These are phyloP conservation scores for Ictidomys tridecemlineatus DNA, from an alignment of 2,113 vertebrate species.

Conservation along the genomic window DNA sequence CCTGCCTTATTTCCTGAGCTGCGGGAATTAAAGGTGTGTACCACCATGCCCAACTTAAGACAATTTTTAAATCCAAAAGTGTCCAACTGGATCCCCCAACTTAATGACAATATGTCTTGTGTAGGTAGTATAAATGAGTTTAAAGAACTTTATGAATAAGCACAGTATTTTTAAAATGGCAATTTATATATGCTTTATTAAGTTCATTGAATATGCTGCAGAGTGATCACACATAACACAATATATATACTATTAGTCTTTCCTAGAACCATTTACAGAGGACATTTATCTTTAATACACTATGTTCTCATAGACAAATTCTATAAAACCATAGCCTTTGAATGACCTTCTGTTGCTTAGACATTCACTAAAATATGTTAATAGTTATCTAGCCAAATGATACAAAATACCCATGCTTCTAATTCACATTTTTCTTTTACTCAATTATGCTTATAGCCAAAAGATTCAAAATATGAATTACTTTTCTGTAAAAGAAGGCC, in stretches of 20 bases:
- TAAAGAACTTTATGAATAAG: not conserved
- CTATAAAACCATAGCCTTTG: not conserved
- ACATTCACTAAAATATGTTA: not conserved
- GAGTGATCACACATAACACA: not conserved
- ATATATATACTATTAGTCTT: not conserved
- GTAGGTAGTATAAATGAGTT: not conserved
- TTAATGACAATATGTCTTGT: not conserved
- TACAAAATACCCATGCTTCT: not conserved
- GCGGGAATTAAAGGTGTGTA: too few species aligned
- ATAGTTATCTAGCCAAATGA: not conserved
- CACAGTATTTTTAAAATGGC: conserved; percentile 1
- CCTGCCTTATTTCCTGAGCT: too few species aligned
- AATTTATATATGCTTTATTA: not conserved
- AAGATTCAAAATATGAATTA: not conserved
- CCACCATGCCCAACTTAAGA: too few species aligned
- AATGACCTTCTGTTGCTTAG: conserved; percentile 1
- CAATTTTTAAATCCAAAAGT: not conserved
- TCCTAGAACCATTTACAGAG: not conserved
- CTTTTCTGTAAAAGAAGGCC: not conserved
- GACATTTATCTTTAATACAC: not conserved
- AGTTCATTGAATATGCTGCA: not conserved
- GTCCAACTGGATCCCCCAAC: not conserved
- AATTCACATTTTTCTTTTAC: not conserved
- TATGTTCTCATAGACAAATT: not conserved
- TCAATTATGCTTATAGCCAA: conserved; percentile 6